A percentile compares a stretch with the other conserved stretches of the same genome.
phyloP scores from a whole-genome alignment of 2,888 invertebrate genomes.

The Hydrotaea cyrtoneurina region DNA sequence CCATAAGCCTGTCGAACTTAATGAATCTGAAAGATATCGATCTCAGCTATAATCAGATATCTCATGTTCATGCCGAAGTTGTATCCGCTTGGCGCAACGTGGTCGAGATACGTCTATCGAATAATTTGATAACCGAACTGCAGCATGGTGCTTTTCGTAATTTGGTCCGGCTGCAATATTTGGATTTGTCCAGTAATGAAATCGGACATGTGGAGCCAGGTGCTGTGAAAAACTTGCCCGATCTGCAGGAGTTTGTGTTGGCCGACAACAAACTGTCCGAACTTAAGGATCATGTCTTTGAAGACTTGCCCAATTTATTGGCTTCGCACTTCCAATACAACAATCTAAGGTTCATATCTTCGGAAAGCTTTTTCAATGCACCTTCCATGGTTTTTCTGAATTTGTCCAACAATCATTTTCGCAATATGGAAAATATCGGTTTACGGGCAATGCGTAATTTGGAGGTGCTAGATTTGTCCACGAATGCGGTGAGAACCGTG shows the following conservation, averaged over 20 bases:
- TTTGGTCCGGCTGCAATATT: conserved; percentile 86
- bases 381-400: conserved; percentile 91
- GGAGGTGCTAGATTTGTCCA: conserved; percentile 92
- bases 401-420: conserved; percentile 90
- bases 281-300: conserved; percentile 88
- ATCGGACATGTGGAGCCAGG: conserved; percentile 88
- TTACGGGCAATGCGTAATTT: conserved; percentile 87
- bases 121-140: conserved; percentile 88
- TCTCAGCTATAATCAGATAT: conserved; percentile 89
- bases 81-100: conserved; percentile 87
- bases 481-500: conserved; percentile 87
- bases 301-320: conserved; percentile 85
- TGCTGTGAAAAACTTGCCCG: conserved; percentile 86
- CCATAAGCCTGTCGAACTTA: conserved; percentile 86
- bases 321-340: conserved; percentile 90
- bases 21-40: conserved; percentile 87
- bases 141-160: conserved; percentile 87
- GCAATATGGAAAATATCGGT: conserved; percentile 88
- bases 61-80: conserved; percentile 85
- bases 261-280: conserved; percentile 88
- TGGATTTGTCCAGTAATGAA: conserved; percentile 91
- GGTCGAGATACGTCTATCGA: conserved; percentile 86
- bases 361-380: conserved; percentile 88
- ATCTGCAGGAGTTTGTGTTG: conserved; percentile 86
- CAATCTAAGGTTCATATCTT: conserved; percentile 86